phyloP scores from a whole-genome alignment of 2,797 vertebrate genomes.

The Ibycter americanus region DNA sequence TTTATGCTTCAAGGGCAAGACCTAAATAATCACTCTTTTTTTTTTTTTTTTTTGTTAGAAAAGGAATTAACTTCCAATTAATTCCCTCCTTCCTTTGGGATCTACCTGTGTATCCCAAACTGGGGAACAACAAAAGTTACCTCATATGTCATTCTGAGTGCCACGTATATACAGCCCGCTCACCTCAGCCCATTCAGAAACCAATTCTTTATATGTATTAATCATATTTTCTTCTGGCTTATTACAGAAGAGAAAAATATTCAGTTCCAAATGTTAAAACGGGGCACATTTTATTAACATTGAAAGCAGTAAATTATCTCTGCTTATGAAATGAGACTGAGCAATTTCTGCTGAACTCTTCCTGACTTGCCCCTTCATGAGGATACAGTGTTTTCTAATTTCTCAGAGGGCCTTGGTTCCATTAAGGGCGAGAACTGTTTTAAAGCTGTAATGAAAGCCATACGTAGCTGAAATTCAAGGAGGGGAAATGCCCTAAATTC shows the following conservation, averaged over 20 bases:
- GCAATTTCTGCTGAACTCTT: conserved; percentile 67
- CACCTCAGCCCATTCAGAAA: conserved; percentile 45
- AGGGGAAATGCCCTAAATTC: conserved; percentile 60
- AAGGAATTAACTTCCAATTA: conserved; percentile 71
- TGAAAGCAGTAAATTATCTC: conserved; percentile 71
- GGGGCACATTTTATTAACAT: conserved; percentile 64
- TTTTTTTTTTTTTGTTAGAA: conserved; percentile 53
- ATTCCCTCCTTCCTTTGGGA: conserved; percentile 51
- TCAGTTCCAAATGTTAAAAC: conserved; percentile 57
- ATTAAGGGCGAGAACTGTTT: conserved; percentile 70
- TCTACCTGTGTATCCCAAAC: conserved; percentile 63
- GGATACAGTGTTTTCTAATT: conserved; percentile 63
- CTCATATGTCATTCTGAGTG: background rate
- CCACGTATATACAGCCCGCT: background rate
- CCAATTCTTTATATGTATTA: conserved; percentile 34
- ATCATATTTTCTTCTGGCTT: conserved; percentile 59
- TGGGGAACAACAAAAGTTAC: conserved; percentile 44
- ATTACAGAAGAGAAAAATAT: conserved; percentile 41
- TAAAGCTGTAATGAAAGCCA: conserved; percentile 63
- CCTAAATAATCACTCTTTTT: conserved; percentile 59
- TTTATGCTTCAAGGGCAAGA: conserved; percentile 63
- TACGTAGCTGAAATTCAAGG: conserved; percentile 36
- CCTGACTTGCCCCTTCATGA: conserved; percentile 55
- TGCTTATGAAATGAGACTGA: conserved; percentile 62
- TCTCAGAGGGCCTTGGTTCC: conserved; percentile 60